phyloP scores from a whole-genome alignment of 2,113 vertebrate genomes.

The Platysteira castanea region DNA sequence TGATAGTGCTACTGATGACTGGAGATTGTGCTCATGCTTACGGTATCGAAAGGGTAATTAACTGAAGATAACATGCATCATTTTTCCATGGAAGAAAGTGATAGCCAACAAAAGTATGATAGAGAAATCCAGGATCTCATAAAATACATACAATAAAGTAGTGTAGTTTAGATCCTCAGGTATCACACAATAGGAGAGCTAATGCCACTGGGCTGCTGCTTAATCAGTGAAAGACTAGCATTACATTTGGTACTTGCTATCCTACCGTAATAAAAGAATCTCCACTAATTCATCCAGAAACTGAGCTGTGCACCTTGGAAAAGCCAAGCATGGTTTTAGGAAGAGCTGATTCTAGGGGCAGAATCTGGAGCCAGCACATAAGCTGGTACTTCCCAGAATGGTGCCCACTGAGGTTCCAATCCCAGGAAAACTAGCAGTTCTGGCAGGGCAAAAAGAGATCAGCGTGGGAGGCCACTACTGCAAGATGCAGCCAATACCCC shows the following conservation, averaged over 20 bases:
- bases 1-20: not conserved
- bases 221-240: not conserved
- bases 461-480: not conserved
- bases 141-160: not conserved
- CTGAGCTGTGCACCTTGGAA: not conserved
- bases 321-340: not conserved
- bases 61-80: not conserved
- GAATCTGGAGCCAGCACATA: not conserved
- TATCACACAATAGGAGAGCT: not conserved
- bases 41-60: not conserved
- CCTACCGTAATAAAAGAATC: not conserved
- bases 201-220: not conserved
- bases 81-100: not conserved
- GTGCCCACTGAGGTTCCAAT: not conserved
- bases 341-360: not conserved
- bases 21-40: not conserved
- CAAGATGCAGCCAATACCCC: not conserved
- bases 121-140: not conserved
- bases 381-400: not conserved
- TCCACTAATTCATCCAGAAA: not conserved
- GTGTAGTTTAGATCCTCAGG: not conserved
- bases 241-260: not conserved
- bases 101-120: not conserved
- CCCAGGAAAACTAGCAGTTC: not conserved
- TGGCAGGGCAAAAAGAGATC: not conserved